phyloP scores from a whole-genome alignment of 2,888 invertebrate genomes.

The Oxyteleia sp. region DNA sequence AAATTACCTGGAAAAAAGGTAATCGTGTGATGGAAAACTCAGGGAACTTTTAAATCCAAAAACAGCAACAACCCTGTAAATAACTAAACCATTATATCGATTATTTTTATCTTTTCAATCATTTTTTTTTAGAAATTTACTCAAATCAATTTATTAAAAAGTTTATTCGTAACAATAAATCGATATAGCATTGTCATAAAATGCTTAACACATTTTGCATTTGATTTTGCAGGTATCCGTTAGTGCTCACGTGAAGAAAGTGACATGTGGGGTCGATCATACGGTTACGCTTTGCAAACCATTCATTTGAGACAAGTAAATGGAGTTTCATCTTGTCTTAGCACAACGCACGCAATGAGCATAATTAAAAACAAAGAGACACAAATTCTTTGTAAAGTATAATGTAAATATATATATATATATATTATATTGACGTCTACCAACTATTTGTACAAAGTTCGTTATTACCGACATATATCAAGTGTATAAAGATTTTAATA shows the following conservation, averaged over 20 bases:
- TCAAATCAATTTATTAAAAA: slow-evolving; percentile 43
- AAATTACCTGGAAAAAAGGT: too few relatives aligned
- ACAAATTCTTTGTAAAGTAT: neutral
- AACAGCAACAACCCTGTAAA: too few relatives aligned
- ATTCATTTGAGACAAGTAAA: slow-evolving; percentile 88
- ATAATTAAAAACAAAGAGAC: neutral
- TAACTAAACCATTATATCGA: too few relatives aligned
- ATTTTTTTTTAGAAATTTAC: too few relatives aligned
- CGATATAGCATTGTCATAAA: slow-evolving; percentile 13
- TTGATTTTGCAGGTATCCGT: slow-evolving; percentile 90
- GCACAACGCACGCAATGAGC: too few relatives aligned
- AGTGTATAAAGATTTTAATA: slow-evolving; percentile 8
- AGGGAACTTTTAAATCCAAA: too few relatives aligned
- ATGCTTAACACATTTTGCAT: neutral
- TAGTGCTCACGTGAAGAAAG: slow-evolving; percentile 92
- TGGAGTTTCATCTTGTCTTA: neutral
- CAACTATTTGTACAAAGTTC: neutral
- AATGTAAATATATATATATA: slow-evolving; percentile 1
- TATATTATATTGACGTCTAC: neutral
- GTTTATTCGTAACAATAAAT: too few relatives aligned
- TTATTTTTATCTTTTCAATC: too few relatives aligned
- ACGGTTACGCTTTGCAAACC: slow-evolving; percentile 93
- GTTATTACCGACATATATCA: neutral
- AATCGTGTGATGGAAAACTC: too few relatives aligned
- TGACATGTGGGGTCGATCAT: slow-evolving; percentile 96